phyloP scores from a whole-genome alignment of 2,888 invertebrate species.

The Phaedon cochleariae region DNA sequence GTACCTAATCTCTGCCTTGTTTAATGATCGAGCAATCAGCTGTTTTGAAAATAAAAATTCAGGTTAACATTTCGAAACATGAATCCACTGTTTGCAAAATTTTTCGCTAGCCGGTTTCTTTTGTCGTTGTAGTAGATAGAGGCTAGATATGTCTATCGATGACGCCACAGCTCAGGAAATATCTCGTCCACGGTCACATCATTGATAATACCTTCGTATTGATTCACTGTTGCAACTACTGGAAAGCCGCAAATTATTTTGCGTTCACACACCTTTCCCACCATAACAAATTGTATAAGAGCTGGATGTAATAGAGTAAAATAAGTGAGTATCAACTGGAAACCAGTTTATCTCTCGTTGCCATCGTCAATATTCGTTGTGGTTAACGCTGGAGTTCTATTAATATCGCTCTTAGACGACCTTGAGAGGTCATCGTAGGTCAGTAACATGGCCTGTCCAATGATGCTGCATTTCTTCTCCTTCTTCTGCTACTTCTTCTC shows the following conservation, averaged over 20 bases:
- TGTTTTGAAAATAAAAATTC: no score
- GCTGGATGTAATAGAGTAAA: constrained; percentile 16
- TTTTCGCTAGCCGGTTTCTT: no score
- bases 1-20: no score
- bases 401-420: constrained; percentile 48
- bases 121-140: no score
- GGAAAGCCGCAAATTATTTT: background rate
- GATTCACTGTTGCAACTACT: no score
- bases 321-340: constrained; percentile 16
- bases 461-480: background rate
- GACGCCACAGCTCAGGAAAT: no score
- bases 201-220: no score
- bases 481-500: constrained; percentile 7
- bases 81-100: no score
- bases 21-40: no score
- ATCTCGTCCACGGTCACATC: no score
- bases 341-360: constrained; percentile 42
- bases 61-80: no score
- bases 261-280: constrained; percentile 4
- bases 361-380: constrained; percentile 47
- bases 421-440: constrained; percentile 57
- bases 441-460: constrained; percentile 47
- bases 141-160: no score
- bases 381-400: constrained; percentile 42
- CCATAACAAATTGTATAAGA: constrained; percentile 13